Conservation (phyloP, 2,797 vertebrate species). For the Crocodylus rhombifer region DNA sequence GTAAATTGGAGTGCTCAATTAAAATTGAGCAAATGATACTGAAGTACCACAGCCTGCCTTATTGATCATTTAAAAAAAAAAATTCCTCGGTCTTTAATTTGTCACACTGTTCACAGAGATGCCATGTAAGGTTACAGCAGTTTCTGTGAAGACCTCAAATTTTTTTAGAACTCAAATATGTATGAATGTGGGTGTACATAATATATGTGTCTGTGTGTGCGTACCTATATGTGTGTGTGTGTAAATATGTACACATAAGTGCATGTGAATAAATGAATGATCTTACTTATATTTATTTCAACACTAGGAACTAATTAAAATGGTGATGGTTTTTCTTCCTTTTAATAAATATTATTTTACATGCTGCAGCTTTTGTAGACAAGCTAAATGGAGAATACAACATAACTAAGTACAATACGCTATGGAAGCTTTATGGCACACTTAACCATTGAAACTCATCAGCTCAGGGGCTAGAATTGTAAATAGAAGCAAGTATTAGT, state of each 20-base stretch:
- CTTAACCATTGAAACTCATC: neutral
- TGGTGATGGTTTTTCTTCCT: neutral
- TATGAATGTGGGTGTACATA: neutral
- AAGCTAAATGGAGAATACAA: neutral
- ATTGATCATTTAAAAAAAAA: conserved; percentile 48
- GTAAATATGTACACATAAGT: neutral
- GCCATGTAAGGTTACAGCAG: neutral
- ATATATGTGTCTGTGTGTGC: neutral
- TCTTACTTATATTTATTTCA: neutral
- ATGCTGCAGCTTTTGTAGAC: neutral
- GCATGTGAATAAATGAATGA: neutral
- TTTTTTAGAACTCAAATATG: neutral
- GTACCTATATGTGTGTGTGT: neutral
- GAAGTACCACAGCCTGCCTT: conserved; percentile 64
- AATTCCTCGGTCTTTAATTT: conserved; percentile 54
- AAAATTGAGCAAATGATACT: conserved; percentile 54
- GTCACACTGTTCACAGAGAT: neutral
- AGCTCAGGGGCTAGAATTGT: neutral
- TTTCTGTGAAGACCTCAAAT: neutral
- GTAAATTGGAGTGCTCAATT: conserved; percentile 72
- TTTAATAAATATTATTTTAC: neutral
- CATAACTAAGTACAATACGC: neutral
- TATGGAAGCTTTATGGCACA: neutral
- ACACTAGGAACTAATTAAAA: neutral
- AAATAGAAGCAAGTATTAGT: neutral